Base-by-base conservation (phyloP, 2,113 vertebrate species). In the Callipepla squamata region DNA sequence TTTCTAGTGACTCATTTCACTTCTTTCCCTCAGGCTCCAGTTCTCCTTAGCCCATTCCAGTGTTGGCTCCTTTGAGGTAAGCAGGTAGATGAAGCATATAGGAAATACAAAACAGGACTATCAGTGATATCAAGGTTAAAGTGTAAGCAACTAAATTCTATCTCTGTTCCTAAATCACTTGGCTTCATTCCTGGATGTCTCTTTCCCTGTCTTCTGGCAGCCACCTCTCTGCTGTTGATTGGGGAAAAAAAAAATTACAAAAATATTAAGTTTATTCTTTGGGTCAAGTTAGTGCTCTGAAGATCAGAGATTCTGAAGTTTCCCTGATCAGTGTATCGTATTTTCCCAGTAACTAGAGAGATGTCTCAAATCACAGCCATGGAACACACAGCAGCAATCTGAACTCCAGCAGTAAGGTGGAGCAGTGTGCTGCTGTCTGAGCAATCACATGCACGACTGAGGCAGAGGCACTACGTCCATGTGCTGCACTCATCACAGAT, bases 41-140 rank as follows among this genome's bases (percentile, higher is more conserved):
- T 94, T 97, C 36, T 95, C 92, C 73, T 45, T 97, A 87, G 94
- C 93, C 25, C 92, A 96, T 36, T 97, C 97, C 80, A 97, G 50
- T n/a, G 95, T 76, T 68, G 94, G 92, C 18, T 94, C 95, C 75
- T 96, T 96, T 1, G 97, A 97, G 96, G 97, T 98, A 97, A 85
- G 91, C 2, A 3, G 38, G 30, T 65, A 77, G 42, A 82, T 90
- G 70, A 51, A 90, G 65, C 50, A 47, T 5, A 40, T 6, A 67
- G 14, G 28, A 73, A 80, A 81, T 34, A 42, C 42, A 93, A 83
- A 62, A 13, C 22, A 42, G 51, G 36, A 47, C 58, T 77, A 51
- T 57, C 19, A 5, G 42, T 72, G 57, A n/a, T 80, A 65, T 32
- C 25, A 51, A 88, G 18, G 21, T 32, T 84, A 23, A 67, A 59